Evolutionary conservation across 2,888 invertebrate genomes (phyloP).

Genomic region (Glomeris marginata): DNA sequence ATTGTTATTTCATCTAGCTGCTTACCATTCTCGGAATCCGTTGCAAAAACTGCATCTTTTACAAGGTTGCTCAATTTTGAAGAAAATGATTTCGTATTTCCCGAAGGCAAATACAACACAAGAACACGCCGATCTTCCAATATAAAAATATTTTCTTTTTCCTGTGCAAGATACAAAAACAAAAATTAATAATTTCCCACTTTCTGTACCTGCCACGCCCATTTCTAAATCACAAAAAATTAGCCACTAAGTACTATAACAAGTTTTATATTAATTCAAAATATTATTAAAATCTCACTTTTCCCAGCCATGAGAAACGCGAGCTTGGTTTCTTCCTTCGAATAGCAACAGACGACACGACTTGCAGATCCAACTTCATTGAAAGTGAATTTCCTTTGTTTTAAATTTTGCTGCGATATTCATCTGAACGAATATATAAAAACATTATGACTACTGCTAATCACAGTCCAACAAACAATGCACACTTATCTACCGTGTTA

Average conservation of each 20-base stretch:
- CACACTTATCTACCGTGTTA: background rate
- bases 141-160: constrained; percentile 2
- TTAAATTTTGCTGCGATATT: background rate
- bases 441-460: background rate
- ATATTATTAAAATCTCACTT: constrained; percentile 3
- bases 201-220: background rate
- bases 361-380: constrained; percentile 5
- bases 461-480: background rate
- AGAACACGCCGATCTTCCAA: background rate
- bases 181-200: background rate
- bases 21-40: constrained; percentile 4
- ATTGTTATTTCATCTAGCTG: too few species aligned
- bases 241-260: background rate
- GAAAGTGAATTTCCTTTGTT: background rate
- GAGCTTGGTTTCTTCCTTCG: constrained; percentile 5
- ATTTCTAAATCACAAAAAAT: background rate
- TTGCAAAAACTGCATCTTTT: constrained; percentile 6
- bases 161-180: background rate
- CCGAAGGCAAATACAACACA: constrained; percentile 3
- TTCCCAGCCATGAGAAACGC: constrained; percentile 8
- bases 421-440: background rate
- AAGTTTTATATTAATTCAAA: background rate
- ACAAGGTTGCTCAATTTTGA: background rate
- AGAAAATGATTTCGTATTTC: constrained; percentile 1
- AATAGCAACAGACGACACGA: constrained; percentile 4